A percentile compares a stretch with the other conserved stretches of the same genome.
These are phyloP conservation scores for Sebastolobus altivelis DNA, from an alignment of 2,797 vertebrate species.

Conservation along the genomic window DNA sequence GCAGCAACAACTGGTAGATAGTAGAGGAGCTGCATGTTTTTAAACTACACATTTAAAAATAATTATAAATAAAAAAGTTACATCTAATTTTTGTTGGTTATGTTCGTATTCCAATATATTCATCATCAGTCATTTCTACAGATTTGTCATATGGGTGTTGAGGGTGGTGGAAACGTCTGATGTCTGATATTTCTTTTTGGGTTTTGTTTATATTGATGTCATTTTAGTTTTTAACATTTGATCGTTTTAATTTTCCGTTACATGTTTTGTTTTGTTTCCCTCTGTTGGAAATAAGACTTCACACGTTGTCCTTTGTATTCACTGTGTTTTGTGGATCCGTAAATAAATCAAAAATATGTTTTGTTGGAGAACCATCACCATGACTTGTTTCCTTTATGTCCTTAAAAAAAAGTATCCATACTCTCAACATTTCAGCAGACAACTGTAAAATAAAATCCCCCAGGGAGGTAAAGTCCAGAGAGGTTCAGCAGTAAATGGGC, in stretches of 20 bases:
- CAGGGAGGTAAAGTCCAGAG: not conserved
- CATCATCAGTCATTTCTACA: too few relatives aligned
- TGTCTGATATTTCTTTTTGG: too few relatives aligned
- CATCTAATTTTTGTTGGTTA: too few relatives aligned
- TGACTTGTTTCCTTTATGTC: not conserved
- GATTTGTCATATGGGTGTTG: too few relatives aligned
- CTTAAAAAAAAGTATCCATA: slow-evolving; percentile 1
- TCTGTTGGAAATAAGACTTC: not conserved
- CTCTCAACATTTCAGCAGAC: not conserved
- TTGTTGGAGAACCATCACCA: not conserved
- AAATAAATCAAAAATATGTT: not conserved
- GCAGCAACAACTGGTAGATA: too few relatives aligned
- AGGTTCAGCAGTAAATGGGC: slow-evolving; percentile 67
- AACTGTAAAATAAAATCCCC: not conserved
- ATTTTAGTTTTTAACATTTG: not conserved
- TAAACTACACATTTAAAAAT: too few relatives aligned
- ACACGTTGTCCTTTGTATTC: not conserved
- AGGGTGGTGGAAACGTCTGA: too few relatives aligned
- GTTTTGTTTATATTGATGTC: not conserved
- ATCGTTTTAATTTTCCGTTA: not conserved
- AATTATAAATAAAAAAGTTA: too few relatives aligned
- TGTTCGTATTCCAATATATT: too few relatives aligned
- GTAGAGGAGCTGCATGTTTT: too few relatives aligned
- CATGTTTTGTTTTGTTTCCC: not conserved
- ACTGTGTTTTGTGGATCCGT: not conserved